Base-by-base conservation (phyloP, 2,797 vertebrate species). In the Lacerta agilis region DNA sequence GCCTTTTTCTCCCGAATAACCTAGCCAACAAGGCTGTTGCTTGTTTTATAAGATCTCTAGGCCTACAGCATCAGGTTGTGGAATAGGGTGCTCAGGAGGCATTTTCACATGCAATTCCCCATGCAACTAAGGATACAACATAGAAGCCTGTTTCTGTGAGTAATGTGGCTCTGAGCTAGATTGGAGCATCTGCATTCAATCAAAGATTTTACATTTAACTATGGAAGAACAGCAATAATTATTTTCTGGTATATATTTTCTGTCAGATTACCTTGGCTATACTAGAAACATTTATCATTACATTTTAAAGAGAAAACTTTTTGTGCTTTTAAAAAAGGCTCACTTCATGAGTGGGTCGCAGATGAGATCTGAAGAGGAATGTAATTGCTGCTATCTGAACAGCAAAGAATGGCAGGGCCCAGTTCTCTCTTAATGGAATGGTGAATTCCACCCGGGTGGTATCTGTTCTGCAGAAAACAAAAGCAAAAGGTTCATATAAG, bases 401-500 rank as follows among this genome's bases (percentile, higher is more conserved):
- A 0, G 98, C 98, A 78, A 99, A 97, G 96, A 99, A 99, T 0
- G 99, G 99, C 86, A 99, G 91, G 2, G 99, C 98, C 99, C 99
- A 99, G 95, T 99, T 99, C 97, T 99, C 99, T 94, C 99, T 97
- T 86, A 99, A 97, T 2, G 99, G 98, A 95, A 99, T 98, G 93
- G 98, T 99, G 95, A 99, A 99, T 95, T 99, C 99, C 75, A 99
- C 98, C 79, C 99, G 97, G 69, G 99, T 99, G 9, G 99, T 99
- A 90, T 99, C 99, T 73, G 98, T 93, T 96, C 99, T 99, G 97
- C 86, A 95, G 43, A 94, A 94, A 88, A 88, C 82, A 94, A 91
- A 90, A 2, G 49, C 45, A 93, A 83, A 55, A 93, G 64, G 25
- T 64, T 82, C 78, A 88, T 27, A 86, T 88, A 86, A 67, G 61